A percentile compares a stretch with the other conserved stretches of the same genome.
phyloP scores from a whole-genome alignment of 1,140 invertebrate genomes.

The Phthorimaea operculella region DNA sequence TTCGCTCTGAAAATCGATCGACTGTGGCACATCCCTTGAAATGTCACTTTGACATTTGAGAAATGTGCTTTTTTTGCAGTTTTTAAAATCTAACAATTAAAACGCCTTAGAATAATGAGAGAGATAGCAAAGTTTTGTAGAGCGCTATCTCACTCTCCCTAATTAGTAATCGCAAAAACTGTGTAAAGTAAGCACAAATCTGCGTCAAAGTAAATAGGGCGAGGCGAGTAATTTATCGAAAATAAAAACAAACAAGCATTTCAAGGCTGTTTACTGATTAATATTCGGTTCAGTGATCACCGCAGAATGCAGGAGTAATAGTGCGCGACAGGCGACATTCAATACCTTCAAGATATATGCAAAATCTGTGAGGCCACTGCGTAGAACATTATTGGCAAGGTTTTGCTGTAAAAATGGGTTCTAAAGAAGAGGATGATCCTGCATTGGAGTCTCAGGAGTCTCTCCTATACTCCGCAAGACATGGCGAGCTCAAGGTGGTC shows the following conservation, averaged over 20 bases:
- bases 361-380: neutral
- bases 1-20: neutral
- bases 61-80: neutral
- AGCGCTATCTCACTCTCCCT: neutral
- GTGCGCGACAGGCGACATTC: neutral
- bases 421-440: conserved; percentile 24
- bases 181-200: neutral
- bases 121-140: neutral
- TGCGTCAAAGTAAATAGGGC: neutral
- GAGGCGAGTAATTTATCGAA: conserved; percentile 3
- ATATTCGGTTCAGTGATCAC: conserved; percentile 4
- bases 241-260: conserved; percentile 4
- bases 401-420: conserved; percentile 28
- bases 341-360: neutral
- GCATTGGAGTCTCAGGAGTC: conserved; percentile 54
- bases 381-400: neutral
- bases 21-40: neutral
- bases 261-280: neutral
- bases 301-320: neutral
- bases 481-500: conserved; percentile 57
- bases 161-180: neutral
- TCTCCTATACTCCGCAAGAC: conserved; percentile 58
- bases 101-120: neutral
- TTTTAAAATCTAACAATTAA: neutral
- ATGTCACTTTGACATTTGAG: neutral